Conservation (phyloP, 1,140 invertebrate genomes). For the Amyelois transitella region DNA sequence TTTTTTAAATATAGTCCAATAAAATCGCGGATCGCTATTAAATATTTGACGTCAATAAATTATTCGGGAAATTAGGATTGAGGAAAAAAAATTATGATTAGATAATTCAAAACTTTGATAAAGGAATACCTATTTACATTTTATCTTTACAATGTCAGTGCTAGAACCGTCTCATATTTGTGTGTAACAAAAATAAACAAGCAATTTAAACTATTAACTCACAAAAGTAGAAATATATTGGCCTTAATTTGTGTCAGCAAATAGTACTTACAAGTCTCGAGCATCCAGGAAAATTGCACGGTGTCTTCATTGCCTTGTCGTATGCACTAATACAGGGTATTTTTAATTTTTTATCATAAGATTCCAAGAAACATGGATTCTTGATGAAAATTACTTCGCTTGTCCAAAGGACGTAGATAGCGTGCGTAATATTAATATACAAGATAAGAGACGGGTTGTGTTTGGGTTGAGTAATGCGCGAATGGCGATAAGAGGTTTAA, state of each 20-base stretch:
- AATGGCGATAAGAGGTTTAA: background rate
- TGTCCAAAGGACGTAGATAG: background rate
- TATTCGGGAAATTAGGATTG: no score
- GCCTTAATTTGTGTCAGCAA: background rate
- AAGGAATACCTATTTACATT: no score
- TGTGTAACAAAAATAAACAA: background rate
- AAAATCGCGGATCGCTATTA: no score
- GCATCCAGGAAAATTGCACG: constrained; percentile 46
- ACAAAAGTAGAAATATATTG: background rate
- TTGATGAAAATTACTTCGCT: background rate
- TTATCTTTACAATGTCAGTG: no score
- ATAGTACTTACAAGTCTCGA: constrained; percentile 35
- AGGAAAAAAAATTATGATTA: no score
- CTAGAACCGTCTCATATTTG: no score
- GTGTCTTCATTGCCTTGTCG: constrained; percentile 33
- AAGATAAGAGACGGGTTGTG: background rate
- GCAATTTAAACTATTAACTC: background rate
- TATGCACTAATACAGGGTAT: background rate
- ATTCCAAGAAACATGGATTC: background rate
- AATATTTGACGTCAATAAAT: no score
- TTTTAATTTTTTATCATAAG: background rate
- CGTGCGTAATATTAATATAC: constrained; percentile 1
- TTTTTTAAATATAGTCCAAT: no score
- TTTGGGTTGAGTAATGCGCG: background rate
- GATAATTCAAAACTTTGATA: no score